Evolutionary conservation across 2,888 invertebrate species (phyloP).

Genomic region (Aphidius colemani): DNA sequence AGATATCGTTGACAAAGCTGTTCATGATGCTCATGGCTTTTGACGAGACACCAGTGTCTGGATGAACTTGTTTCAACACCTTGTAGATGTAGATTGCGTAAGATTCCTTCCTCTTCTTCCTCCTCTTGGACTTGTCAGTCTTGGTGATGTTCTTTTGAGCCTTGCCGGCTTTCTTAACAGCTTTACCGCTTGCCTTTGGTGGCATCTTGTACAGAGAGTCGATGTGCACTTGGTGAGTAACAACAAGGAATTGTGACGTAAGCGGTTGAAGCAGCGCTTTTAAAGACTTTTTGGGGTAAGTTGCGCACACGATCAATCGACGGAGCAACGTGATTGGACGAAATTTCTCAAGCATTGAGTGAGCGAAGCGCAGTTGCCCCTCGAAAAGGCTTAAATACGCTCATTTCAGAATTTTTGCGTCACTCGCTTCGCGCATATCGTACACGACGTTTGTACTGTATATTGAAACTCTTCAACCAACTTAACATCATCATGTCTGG

Average conservation of each 20-base stretch:
- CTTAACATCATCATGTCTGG: slow-evolving; percentile 33
- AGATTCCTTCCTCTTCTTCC: slow-evolving; percentile 63
- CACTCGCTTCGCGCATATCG: too few species aligned
- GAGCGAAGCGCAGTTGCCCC: too few species aligned
- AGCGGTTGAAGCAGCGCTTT: too few species aligned
- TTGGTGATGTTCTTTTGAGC: slow-evolving; percentile 63
- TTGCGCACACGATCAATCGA: too few species aligned
- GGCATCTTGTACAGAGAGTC: not conserved
- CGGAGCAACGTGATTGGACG: too few species aligned
- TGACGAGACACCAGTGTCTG: slow-evolving; percentile 70
- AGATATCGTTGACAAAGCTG: slow-evolving; percentile 75
- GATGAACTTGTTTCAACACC: slow-evolving; percentile 66
- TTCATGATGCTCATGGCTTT: slow-evolving; percentile 78
- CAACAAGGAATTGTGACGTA: too few species aligned
- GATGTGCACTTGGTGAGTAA: not conserved
- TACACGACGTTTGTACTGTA: too few species aligned
- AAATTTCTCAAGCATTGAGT: too few species aligned
- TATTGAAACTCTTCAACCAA: not conserved
- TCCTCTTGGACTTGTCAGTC: slow-evolving; percentile 64
- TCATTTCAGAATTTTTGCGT: too few species aligned
- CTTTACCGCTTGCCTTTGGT: slow-evolving; percentile 33
- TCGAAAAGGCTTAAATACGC: too few species aligned
- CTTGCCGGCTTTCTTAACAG: slow-evolving; percentile 62
- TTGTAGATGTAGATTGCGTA: slow-evolving; percentile 70
- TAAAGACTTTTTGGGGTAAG: too few species aligned